These are phyloP conservation scores for Steinernema feltiae DNA, from an alignment of 1,140 invertebrate species.

Conservation along the genomic window DNA sequence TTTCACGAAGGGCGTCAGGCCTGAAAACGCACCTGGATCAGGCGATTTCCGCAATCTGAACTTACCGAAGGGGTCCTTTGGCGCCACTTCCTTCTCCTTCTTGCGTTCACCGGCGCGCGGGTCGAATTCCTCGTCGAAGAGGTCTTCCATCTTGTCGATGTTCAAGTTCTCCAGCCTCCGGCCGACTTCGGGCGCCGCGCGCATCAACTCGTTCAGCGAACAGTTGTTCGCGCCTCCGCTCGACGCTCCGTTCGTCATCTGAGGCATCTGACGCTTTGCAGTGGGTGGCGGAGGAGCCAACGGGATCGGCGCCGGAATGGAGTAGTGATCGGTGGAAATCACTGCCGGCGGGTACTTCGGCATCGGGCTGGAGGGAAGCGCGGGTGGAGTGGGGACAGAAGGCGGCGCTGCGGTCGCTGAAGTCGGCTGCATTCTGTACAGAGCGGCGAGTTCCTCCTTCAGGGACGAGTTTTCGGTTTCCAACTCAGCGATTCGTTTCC, in stretches of 20 bases:
- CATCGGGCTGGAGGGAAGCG: constrained; percentile 42
- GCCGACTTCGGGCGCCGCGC: constrained; percentile 22
- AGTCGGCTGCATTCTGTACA: neutral
- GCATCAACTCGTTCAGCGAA: constrained; percentile 14
- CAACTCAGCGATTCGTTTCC: constrained; percentile 46
- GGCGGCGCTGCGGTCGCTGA: neutral
- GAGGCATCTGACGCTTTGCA: constrained; percentile 19
- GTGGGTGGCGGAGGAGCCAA: constrained; percentile 24
- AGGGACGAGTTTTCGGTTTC: constrained; percentile 39
- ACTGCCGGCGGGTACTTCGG: constrained; percentile 22
- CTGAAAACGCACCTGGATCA: neutral
- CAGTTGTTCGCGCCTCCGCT: constrained; percentile 15
- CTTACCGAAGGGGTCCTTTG: neutral
- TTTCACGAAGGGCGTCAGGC: neutral
- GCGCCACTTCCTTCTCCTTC: constrained; percentile 14
- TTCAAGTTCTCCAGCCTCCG: constrained; percentile 25
- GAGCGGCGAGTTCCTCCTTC: constrained; percentile 21
- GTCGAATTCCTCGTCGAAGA: constrained; percentile 52
- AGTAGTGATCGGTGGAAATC: neutral
- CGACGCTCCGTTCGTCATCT: neutral
- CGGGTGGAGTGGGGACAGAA: constrained; percentile 13
- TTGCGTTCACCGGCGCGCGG: constrained; percentile 40
- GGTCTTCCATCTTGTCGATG: constrained; percentile 31
- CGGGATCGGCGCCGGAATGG: constrained; percentile 15
- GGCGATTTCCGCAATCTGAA: constrained; percentile 11